Percentiles rank a stretch among this genome's conserved stretches.
phyloP scores from a whole-genome alignment of 2,797 vertebrate species.

The Luscinia megarhynchos region DNA sequence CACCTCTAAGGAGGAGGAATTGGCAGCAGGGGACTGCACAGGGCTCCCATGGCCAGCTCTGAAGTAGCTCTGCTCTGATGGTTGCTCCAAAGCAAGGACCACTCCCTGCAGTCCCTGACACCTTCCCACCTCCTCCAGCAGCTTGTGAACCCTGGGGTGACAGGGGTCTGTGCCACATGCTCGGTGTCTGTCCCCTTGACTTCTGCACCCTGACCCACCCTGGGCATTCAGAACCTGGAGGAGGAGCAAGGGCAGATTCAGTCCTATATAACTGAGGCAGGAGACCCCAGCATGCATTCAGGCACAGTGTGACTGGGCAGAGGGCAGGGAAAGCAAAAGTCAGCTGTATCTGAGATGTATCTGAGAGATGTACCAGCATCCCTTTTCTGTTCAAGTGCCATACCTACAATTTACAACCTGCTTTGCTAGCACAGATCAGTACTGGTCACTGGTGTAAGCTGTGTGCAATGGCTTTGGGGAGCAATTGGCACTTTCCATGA shows the following conservation, averaged over 20 bases:
- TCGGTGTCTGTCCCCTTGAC: not conserved
- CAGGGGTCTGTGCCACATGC: accelerated
- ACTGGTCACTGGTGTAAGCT: accelerated
- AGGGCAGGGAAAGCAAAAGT: not conserved
- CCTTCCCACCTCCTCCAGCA: not conserved
- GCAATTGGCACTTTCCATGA: not conserved
- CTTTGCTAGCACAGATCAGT: not conserved
- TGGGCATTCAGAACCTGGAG: not conserved
- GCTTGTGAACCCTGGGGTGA: accelerated
- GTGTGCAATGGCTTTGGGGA: not conserved
- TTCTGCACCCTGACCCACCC: not conserved
- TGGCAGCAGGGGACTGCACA: not conserved
- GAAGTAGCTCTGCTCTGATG: not conserved
- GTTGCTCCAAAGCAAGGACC: not conserved
- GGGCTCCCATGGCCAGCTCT: not conserved
- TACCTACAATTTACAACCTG: not conserved
- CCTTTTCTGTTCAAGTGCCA: not conserved
- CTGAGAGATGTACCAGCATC: not conserved
- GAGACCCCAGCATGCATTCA: not conserved
- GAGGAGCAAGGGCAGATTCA: not conserved
- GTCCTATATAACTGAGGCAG: accelerated
- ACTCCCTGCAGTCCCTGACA: not conserved
- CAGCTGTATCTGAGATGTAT: not conserved
- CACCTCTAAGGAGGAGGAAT: not conserved
- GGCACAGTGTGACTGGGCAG: not conserved